Evolutionary conservation across 2,888 invertebrate species (phyloP).

Genomic region (Diarsia mendica): DNA sequence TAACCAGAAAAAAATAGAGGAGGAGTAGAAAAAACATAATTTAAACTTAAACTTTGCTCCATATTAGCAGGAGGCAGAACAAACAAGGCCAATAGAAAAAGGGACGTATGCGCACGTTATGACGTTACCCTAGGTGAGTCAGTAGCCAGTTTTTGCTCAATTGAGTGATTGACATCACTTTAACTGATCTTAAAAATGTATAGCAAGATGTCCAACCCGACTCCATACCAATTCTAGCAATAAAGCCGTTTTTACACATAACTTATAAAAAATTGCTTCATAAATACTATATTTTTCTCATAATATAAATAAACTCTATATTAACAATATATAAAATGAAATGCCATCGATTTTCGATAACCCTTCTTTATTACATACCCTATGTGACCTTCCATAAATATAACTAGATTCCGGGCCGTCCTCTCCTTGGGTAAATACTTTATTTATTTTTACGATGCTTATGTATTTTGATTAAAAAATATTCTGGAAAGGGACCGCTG

Average conservation of each 20-base stretch:
- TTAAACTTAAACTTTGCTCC: no score
- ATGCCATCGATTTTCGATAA: constrained; percentile 50
- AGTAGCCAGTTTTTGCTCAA: no score
- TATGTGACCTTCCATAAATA: constrained; percentile 52
- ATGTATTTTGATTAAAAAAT: constrained; percentile 44
- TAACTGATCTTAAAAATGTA: background rate
- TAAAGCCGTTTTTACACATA: background rate
- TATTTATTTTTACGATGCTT: constrained; percentile 48
- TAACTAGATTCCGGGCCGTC: constrained; percentile 22
- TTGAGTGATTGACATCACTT: background rate
- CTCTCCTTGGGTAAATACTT: constrained; percentile 45
- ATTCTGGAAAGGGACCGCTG: constrained; percentile 2
- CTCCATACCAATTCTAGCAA: background rate
- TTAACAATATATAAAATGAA: constrained; percentile 31
- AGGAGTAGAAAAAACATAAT: no score
- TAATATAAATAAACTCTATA: constrained; percentile 43
- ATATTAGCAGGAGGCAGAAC: no score
- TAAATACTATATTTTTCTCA: constrained; percentile 38
- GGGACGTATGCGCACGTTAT: no score
- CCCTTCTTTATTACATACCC: constrained; percentile 43
- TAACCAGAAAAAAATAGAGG: no score
- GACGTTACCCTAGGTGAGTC: no score
- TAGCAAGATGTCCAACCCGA: background rate
- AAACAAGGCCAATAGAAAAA: no score
- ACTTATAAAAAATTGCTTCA: constrained; percentile 8